Base-by-base conservation (phyloP, 2,888 invertebrate genomes). In the Anthophora plumipes region DNA sequence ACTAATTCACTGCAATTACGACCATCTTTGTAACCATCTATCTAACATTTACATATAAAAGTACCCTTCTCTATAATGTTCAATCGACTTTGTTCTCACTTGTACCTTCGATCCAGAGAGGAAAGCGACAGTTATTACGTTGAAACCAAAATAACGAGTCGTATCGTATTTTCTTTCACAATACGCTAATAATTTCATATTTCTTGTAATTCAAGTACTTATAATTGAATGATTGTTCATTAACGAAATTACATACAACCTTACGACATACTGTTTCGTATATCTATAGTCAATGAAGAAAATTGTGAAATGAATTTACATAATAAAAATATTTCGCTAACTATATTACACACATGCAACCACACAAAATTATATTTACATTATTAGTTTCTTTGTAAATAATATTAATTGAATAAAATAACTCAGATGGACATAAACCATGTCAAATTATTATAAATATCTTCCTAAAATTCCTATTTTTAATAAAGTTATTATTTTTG, bases 1-100 rank as follows among this genome's bases (percentile, higher is more conserved):
- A 73, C 74, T 84, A 80, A 88, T 88, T 81, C 71, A 68, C n/a
- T 69, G 80, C 83, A 85, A 87, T 87, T 83, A 83, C 64, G 63
- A 71, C 61, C 66, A 78, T 82, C 67, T 50, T 79, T 77, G 81
- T 82, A 84, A 85, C 52, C 75, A 76, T 54, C 31, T 17, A 39
- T 25, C 52, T 17, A 54, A 25, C 25, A 17, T 52, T 41, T 57
- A 55, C 31, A 80, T 83, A 61, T 57, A 61, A 59, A 22, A 50
- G 63, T 63, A 39, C 22, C 37, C 8, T n/a, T n/a, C 14, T 48
- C 54, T 39, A 43, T 50, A 14, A 43, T 17, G 59, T 25, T 66
- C 48, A 55, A 63, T 68, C 11, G 31, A 52, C 37, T 43, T 68
- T 55, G 25, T 50, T 39, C 74, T 46, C 37, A 20, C 39, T 52